A percentile compares a stretch with the other conserved stretches of the same genome.
These are phyloP conservation scores for Ageneiosus marmoratus DNA, from an alignment of 2,113 vertebrate species.

Conservation along the genomic window DNA sequence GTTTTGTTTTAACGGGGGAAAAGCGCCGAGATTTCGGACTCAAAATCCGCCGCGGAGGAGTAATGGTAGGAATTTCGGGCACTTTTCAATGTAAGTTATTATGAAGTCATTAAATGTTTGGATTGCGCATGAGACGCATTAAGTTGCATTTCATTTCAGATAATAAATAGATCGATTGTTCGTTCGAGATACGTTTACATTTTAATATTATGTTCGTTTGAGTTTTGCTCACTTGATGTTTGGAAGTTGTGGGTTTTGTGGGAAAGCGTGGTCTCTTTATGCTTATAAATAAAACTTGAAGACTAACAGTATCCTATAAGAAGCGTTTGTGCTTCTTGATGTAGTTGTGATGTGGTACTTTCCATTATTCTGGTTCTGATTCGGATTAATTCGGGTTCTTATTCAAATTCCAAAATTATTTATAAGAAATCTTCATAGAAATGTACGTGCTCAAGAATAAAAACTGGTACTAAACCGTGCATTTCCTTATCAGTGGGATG, in stretches of 20 bases:
- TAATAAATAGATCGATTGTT: too few relatives aligned
- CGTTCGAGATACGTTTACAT: too few relatives aligned
- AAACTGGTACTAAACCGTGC: not conserved
- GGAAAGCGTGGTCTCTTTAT: too few relatives aligned
- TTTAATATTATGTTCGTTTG: too few relatives aligned
- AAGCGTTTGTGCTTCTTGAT: not conserved
- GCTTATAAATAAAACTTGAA: not conserved
- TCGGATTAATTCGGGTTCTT: too few relatives aligned
- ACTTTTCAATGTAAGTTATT: constrained; percentile 64
- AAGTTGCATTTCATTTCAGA: not conserved
- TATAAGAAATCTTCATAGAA: not conserved
- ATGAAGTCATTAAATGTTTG: not conserved
- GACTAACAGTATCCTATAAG: not conserved
- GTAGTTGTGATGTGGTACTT: not conserved
- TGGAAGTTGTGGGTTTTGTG: too few relatives aligned
- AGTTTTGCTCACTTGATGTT: too few relatives aligned
- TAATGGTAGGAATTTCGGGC: constrained; percentile 68
- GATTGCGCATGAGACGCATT: not conserved
- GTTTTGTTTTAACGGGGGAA: not conserved
- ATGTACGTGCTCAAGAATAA: not conserved
- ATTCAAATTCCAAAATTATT: too few relatives aligned
- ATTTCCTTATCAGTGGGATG: not conserved
- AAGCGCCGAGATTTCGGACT: not conserved
- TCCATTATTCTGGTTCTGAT: not conserved
- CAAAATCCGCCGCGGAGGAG: constrained; percentile 30